A percentile compares a stretch with the other conserved stretches of the same genome.
Conservation (phyloP, 2,113 vertebrate species). For the Empidonax alnorum region DNA sequence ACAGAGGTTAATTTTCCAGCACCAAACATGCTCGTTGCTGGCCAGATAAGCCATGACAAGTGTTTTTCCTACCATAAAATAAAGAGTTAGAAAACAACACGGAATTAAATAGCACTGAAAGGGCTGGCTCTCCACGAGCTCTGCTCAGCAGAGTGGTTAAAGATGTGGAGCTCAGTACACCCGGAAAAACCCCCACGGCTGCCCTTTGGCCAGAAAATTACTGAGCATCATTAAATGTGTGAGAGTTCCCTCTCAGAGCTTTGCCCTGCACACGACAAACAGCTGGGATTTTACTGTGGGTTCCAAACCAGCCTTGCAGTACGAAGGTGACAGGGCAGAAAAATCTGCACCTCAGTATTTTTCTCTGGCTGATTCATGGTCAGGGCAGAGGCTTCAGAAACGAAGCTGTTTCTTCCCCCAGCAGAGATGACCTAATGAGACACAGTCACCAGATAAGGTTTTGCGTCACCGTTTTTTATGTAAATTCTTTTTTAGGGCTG, state of each 20-base stretch:
- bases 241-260: background rate
- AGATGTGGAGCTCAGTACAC: background rate
- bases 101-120: background rate
- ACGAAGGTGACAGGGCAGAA: no score
- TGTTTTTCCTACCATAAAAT: conserved; percentile 73
- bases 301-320: background rate
- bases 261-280: background rate
- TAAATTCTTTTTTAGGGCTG: conserved; percentile 20
- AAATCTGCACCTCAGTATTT: background rate
- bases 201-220: background rate
- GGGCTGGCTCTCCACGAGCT: background rate
- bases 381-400: background rate
- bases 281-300: background rate
- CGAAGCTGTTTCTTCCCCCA: background rate
- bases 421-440: background rate
- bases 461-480: conserved; percentile 18
- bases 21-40: conserved; percentile 38
- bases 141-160: background rate
- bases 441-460: background rate
- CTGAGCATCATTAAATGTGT: background rate
- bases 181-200: fast-evolving
- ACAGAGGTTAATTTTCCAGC: conserved; percentile 38
- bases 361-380: background rate
- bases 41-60: conserved; percentile 72
- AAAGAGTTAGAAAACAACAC: background rate